Evolutionary conservation across 1,140 invertebrate genomes (phyloP).

Genomic region (Telenomus remus): DNA sequence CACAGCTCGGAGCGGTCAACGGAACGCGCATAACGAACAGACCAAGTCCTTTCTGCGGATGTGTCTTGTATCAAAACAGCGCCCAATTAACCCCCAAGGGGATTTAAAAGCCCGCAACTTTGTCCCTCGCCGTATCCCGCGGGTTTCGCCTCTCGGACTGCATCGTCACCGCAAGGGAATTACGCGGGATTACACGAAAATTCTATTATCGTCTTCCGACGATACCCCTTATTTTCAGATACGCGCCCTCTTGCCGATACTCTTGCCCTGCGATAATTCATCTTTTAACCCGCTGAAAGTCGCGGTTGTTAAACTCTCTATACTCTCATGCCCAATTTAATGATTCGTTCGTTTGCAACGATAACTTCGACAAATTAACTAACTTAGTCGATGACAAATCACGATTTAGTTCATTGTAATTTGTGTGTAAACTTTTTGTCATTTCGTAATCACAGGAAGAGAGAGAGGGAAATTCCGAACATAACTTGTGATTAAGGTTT

Average conservation of each 20-base stretch:
- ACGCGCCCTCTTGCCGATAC: slow-evolving; percentile 1
- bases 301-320: neutral
- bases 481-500: no score
- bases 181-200: slow-evolving; percentile 75
- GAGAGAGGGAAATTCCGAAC: no score
- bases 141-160: slow-evolving; percentile 50
- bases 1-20: slow-evolving; percentile 32
- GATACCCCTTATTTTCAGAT: slow-evolving; percentile 37
- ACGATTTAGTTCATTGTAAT: no score
- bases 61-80: slow-evolving; percentile 71
- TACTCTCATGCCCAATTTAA: no score
- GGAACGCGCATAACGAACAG: slow-evolving; percentile 34
- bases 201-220: slow-evolving; percentile 74
- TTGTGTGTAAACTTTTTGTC: no score
- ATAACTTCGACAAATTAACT: no score
- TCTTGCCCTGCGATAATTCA: slow-evolving; percentile 10
- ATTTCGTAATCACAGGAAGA: no score
- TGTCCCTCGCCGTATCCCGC: slow-evolving; percentile 59
- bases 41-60: slow-evolving; percentile 58
- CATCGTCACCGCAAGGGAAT: slow-evolving; percentile 70
- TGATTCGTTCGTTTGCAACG: no score
- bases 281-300: slow-evolving; percentile 3
- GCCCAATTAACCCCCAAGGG: slow-evolving; percentile 73
- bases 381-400: no score
- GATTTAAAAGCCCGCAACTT: slow-evolving; percentile 65